Percentiles rank a stretch among this genome's conserved stretches.
Evolutionary conservation across 2,797 vertebrate genomes (phyloP).

Genomic region (Mus minutoides): DNA sequence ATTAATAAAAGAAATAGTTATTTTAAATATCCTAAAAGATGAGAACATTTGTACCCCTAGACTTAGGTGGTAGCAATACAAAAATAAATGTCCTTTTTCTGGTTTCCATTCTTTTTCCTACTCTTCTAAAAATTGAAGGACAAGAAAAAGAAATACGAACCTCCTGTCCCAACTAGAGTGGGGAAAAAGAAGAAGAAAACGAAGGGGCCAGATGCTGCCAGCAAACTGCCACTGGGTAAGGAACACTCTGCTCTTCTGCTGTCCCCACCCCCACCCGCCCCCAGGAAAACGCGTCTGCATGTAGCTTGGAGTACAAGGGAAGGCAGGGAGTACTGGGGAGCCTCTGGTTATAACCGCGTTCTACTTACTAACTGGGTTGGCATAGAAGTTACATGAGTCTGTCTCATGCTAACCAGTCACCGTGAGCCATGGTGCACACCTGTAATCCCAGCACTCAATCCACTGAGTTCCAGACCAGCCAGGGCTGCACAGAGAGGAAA

Average conservation of each 20-base stretch:
- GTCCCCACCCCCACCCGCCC: no score
- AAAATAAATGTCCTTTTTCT: constrained; percentile 40
- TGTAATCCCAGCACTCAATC: not conserved
- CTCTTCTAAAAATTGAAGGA: constrained; percentile 88
- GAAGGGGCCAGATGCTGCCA: constrained; percentile 98
- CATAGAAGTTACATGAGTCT: not conserved
- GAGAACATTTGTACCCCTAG: not conserved
- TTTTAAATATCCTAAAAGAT: constrained; percentile 45
- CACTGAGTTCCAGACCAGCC: not conserved
- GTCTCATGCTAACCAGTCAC: not conserved
- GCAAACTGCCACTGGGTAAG: constrained; percentile 97
- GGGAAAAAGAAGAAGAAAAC: constrained; percentile 99
- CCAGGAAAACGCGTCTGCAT: accelerated
- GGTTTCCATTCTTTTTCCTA: not conserved
- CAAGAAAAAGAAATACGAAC: constrained; percentile 99
- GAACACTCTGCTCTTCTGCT: constrained; percentile 76
- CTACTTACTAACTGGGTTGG: not conserved
- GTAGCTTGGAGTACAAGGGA: not conserved
- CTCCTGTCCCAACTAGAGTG: constrained; percentile 98
- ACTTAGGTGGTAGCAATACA: not conserved
- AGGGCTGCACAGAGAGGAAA: not conserved
- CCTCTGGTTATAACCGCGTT: not conserved
- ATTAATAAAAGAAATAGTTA: not conserved
- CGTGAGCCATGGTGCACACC: not conserved
- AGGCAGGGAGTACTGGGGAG: accelerated